Evolutionary conservation across 2,888 invertebrate genomes (phyloP).

Genomic region (Cataglyphis rosenhaueri): DNA sequence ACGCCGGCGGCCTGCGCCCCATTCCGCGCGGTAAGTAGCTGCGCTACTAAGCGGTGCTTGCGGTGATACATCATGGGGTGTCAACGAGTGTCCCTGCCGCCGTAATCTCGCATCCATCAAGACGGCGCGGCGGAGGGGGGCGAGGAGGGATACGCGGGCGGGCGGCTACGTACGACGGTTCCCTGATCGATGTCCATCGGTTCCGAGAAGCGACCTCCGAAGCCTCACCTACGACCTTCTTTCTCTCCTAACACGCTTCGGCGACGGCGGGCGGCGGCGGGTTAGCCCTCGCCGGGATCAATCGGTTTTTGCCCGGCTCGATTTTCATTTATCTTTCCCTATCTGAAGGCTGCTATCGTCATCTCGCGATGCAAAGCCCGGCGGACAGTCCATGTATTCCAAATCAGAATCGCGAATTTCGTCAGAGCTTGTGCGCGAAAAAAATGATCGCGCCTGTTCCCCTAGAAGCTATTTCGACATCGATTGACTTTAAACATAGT

Average conservation of each 20-base stretch:
- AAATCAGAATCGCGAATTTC: constrained; percentile 17
- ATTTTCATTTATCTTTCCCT: constrained; percentile 74
- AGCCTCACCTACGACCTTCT: constrained; percentile 68
- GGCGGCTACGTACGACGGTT: constrained; percentile 70
- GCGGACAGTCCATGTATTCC: constrained; percentile 14
- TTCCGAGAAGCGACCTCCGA: constrained; percentile 65
- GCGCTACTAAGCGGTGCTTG: constrained; percentile 70
- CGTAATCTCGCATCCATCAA: constrained; percentile 85
- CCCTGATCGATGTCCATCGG: constrained; percentile 83
- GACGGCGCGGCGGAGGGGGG: constrained; percentile 66
- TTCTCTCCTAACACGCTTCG: constrained; percentile 28
- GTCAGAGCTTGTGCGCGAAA: constrained; percentile 23
- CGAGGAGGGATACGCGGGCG: constrained; percentile 37
- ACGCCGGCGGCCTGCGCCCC: constrained; percentile 51
- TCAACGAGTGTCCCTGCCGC: constrained; percentile 81
- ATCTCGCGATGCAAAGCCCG: constrained; percentile 38
- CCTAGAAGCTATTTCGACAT: background rate
- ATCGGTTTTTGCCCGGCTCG: constrained; percentile 73
- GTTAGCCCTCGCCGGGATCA: constrained; percentile 64
- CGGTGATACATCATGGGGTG: constrained; percentile 81
- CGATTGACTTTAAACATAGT: background rate
- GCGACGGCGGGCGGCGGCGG: constrained; percentile 45
- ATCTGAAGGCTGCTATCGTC: constrained; percentile 68
- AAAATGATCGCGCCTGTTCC: constrained; percentile 12
- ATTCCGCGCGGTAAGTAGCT: constrained; percentile 74